phyloP scores from a whole-genome alignment of 2,888 invertebrate species.

The Apocheima hispidaria region DNA sequence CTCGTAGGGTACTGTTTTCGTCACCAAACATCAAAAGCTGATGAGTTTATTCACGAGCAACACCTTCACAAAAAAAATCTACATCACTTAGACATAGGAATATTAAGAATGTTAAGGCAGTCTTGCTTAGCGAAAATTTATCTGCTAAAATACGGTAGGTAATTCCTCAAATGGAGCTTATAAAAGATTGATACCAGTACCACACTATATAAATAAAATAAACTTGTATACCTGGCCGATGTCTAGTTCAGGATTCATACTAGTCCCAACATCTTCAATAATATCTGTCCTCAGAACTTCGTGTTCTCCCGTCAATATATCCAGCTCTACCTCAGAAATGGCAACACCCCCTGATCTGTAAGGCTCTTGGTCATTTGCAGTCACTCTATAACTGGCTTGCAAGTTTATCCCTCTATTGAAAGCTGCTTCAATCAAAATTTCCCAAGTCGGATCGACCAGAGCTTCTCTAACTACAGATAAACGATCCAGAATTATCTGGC shows the following conservation, averaged over 20 bases:
- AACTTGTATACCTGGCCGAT: slow-evolving; percentile 86
- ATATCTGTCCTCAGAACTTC: slow-evolving; percentile 88
- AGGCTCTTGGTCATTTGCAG: slow-evolving; percentile 57
- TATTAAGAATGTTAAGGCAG: too few species aligned
- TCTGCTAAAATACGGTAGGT: too few species aligned
- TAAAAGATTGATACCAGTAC: too few species aligned
- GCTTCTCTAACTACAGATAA: slow-evolving; percentile 73
- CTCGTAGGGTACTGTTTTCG: too few species aligned
- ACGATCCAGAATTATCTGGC: slow-evolving; percentile 80
- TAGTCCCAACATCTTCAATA: slow-evolving; percentile 88
- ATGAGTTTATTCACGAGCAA: too few species aligned
- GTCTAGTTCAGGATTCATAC: slow-evolving; percentile 89
- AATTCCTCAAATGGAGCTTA: too few species aligned
- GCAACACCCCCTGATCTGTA: slow-evolving; percentile 84
- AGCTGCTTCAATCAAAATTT: slow-evolving; percentile 80
- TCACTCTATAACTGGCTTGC: slow-evolving; percentile 65
- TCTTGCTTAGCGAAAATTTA: too few species aligned
- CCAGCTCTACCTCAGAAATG: slow-evolving; percentile 89
- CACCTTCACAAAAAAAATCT: too few species aligned
- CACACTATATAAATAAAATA: too few species aligned
- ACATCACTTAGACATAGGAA: too few species aligned
- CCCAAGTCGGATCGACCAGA: slow-evolving; percentile 81
- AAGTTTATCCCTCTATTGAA: slow-evolving; percentile 67
- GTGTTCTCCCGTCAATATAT: slow-evolving; percentile 90
- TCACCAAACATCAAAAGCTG: too few species aligned